These are phyloP conservation scores for Ochropleura leucogaster DNA, from an alignment of 2,888 invertebrate genomes.

Conservation along the genomic window DNA sequence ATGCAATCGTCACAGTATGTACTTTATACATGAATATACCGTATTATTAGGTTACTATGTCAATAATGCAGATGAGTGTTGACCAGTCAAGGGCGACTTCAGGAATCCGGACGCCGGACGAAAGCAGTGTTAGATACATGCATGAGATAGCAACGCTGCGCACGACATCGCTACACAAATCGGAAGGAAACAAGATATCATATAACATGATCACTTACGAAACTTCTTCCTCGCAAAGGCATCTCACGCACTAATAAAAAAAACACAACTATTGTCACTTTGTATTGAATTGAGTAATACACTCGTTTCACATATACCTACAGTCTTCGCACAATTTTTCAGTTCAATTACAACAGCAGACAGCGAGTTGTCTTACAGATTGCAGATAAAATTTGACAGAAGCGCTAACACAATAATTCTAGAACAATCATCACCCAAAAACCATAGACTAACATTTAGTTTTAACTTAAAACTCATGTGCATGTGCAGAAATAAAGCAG, in stretches of 20 bases:
- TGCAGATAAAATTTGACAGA: conserved; percentile 72
- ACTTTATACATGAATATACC: conserved; percentile 62
- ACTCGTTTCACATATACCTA: conserved; percentile 65
- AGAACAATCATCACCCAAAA: conserved; percentile 78
- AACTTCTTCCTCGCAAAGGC: conserved; percentile 86
- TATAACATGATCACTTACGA: conserved; percentile 80
- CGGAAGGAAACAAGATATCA: conserved; percentile 68
- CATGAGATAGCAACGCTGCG: conserved; percentile 65
- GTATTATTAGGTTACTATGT: conserved; percentile 76
- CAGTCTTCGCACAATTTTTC: conserved; percentile 64
- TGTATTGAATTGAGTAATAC: conserved; percentile 38
- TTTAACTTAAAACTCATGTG: conserved; percentile 16
- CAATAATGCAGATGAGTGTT: conserved; percentile 63
- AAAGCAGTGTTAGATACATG: conserved; percentile 68
- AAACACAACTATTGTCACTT: conserved; percentile 65
- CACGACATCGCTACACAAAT: conserved; percentile 59
- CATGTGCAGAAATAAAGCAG: background rate
- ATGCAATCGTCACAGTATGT: conserved; percentile 71
- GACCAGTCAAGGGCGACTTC: conserved; percentile 68
- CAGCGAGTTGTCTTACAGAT: conserved; percentile 57
- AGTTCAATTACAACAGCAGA: conserved; percentile 32
- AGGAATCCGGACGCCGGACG: conserved; percentile 57
- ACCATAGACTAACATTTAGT: conserved; percentile 28
- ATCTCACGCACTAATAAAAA: conserved; percentile 80
- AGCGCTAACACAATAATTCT: conserved; percentile 75